Evolutionary conservation across 2,797 vertebrate genomes (phyloP).

Genomic region (Channallabes apus): DNA sequence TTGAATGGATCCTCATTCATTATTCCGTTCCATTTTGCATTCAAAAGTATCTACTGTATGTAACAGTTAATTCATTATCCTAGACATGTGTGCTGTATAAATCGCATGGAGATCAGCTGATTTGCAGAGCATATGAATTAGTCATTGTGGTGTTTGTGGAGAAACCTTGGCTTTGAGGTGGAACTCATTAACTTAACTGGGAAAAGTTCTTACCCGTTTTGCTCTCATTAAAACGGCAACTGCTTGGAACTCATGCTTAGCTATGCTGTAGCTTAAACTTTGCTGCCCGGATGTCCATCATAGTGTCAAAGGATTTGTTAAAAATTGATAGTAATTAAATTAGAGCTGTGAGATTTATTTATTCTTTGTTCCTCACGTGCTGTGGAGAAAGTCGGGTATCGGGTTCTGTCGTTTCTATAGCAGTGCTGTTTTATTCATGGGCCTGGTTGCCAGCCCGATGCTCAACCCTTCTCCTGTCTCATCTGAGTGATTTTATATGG

Average conservation of each 20-base stretch:
- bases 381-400: too few species aligned
- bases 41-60: not conserved
- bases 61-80: not conserved
- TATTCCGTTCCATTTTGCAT: not conserved
- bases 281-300: not conserved
- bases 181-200: not conserved
- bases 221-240: not conserved
- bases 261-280: not conserved
- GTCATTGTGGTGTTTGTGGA: conserved; percentile 13
- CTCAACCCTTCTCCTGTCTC: too few species aligned
- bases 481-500: too few species aligned
- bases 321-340: not conserved
- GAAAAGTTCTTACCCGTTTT: not conserved
- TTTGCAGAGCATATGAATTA: not conserved
- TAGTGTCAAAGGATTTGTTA: not conserved
- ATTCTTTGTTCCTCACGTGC: too few species aligned
- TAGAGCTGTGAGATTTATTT: too few species aligned
- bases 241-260: not conserved
- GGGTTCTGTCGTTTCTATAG: too few species aligned
- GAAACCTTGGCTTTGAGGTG: not conserved
- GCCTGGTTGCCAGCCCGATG: too few species aligned
- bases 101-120: not conserved
- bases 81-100: not conserved
- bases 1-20: not conserved
- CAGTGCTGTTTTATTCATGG: too few species aligned